These are phyloP conservation scores for Opisthocomus hoazin DNA, from an alignment of 2,113 vertebrate genomes.

Conservation along the genomic window DNA sequence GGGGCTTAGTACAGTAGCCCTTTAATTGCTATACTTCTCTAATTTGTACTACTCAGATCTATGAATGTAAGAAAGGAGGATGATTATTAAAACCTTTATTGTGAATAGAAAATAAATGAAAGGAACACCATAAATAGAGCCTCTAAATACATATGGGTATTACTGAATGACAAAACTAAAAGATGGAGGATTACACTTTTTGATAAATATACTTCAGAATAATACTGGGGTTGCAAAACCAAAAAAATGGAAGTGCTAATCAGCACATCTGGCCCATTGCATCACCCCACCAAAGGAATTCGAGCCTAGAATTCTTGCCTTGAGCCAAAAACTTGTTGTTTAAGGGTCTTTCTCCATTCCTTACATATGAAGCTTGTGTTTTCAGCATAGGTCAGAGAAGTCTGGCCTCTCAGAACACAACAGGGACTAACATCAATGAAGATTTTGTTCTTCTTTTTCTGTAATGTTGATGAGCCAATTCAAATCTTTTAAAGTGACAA, in stretches of 20 bases:
- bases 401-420: background rate
- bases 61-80: background rate
- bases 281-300: background rate
- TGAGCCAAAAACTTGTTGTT: slow-evolving; percentile 1
- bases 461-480: background rate
- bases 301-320: background rate
- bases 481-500: background rate
- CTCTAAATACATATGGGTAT: background rate
- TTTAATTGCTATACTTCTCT: background rate
- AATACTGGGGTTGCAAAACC: background rate
- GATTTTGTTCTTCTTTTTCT: background rate
- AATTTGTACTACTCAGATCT: background rate
- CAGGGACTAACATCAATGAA: background rate
- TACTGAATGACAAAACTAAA: background rate
- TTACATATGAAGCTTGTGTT: background rate
- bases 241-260: background rate
- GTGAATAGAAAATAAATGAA: background rate
- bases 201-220: background rate
- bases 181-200: background rate
- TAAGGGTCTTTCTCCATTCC: background rate
- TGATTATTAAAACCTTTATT: background rate
- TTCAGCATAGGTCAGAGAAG: background rate
- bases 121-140: background rate
- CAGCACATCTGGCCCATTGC: background rate
- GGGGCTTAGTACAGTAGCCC: background rate